Conservation (phyloP, 2,888 invertebrate genomes). For the Rugalucina vietnamica region DNA sequence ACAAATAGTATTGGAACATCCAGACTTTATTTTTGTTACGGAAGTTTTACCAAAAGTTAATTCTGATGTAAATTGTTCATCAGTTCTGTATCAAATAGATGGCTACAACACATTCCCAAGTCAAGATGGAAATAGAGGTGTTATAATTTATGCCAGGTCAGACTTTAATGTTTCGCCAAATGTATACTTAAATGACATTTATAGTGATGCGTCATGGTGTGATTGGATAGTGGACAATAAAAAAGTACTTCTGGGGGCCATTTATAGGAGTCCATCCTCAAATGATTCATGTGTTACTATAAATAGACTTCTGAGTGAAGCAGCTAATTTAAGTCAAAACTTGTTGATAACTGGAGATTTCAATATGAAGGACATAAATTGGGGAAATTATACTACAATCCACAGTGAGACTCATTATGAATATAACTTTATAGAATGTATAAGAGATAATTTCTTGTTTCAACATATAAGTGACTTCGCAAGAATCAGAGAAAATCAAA, state of each 20-base stretch:
- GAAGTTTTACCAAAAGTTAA: constrained; percentile 22
- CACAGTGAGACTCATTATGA: constrained; percentile 25
- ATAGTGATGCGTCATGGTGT: constrained; percentile 19
- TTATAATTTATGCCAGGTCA: constrained; percentile 30
- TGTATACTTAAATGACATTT: not conserved
- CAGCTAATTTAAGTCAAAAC: constrained; percentile 1
- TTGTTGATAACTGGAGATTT: constrained; percentile 30
- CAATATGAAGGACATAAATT: constrained; percentile 35
- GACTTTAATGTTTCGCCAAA: constrained; percentile 24
- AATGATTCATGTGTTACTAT: not conserved
- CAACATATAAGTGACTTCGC: constrained; percentile 23
- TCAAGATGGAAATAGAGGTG: constrained; percentile 22
- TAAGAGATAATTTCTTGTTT: constrained; percentile 17
- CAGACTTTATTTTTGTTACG: constrained; percentile 36
- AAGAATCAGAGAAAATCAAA: constrained; percentile 19
- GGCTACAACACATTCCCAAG: constrained; percentile 28
- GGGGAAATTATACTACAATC: constrained; percentile 14
- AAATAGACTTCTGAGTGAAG: not conserved
- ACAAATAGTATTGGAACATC: constrained; percentile 19
- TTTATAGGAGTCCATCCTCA: constrained; percentile 26
- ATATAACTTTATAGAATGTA: constrained; percentile 23
- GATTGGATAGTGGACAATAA: constrained; percentile 13
- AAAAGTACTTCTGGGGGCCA: constrained; percentile 2
- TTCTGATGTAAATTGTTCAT: constrained; percentile 19
- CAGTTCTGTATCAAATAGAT: constrained; percentile 25